These are phyloP conservation scores for Aleiodes leptofemur DNA, from an alignment of 2,888 invertebrate species.

Conservation along the genomic window DNA sequence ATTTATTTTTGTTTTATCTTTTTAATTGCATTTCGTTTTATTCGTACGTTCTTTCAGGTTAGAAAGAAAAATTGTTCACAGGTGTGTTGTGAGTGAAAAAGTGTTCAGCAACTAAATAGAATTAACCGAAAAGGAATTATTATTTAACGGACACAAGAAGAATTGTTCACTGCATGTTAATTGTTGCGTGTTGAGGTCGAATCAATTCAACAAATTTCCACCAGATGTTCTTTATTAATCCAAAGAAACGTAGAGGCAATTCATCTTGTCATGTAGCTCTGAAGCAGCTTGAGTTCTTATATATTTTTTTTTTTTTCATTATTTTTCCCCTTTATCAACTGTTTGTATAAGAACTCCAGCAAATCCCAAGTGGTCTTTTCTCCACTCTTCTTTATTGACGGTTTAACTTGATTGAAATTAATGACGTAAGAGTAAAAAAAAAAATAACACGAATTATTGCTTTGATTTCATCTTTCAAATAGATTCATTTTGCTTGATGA, in stretches of 20 bases:
- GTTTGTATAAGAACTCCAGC: too few relatives aligned
- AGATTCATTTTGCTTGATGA: too few relatives aligned
- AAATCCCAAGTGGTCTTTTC: too few relatives aligned
- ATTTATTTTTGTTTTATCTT: too few relatives aligned
- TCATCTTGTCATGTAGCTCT: slow-evolving; percentile 21
- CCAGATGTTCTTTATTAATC: slow-evolving; percentile 41
- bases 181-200: slow-evolving; percentile 21
- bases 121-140: not conserved
- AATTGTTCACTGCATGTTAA: slow-evolving; percentile 6
- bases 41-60: slow-evolving; percentile 15
- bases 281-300: slow-evolving; percentile 5
- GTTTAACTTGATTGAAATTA: too few relatives aligned
- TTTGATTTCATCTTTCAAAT: too few relatives aligned
- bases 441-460: too few relatives aligned
- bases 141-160: not conserved
- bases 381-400: too few relatives aligned
- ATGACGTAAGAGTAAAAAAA: too few relatives aligned
- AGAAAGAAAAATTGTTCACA: slow-evolving; percentile 2
- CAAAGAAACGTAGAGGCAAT: slow-evolving; percentile 14
- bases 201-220: slow-evolving; percentile 23
- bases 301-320: too few relatives aligned
- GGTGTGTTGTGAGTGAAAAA: slow-evolving; percentile 31
- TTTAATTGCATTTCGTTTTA: too few relatives aligned
- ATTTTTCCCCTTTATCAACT: too few relatives aligned
- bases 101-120: not conserved